Evolutionary conservation across 2,888 invertebrate species (phyloP), one percentile per base, ranked within the genome.

Genomic region (Odontocolon sp.): DNA sequence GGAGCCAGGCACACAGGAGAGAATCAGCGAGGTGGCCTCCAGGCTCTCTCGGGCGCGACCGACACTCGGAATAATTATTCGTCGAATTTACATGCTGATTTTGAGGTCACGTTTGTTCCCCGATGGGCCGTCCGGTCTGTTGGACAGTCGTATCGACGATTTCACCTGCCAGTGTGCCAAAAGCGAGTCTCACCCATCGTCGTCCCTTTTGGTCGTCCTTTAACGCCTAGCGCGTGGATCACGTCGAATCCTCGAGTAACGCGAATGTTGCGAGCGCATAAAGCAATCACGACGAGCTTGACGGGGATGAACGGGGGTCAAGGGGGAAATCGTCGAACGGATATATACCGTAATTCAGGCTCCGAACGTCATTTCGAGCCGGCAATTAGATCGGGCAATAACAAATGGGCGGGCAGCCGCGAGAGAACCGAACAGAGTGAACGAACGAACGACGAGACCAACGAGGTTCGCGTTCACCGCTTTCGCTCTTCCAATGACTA

Each of bases 31-130:
- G 69, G 67, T 56, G 71, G 74, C 50, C 74, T 73, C 69, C 47
- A 66, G 77, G 72, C 61, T 64, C 77, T 80, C 59, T 45, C 57
- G 64, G 68, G 74, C 80, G 80, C 79, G 81, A 82, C 84, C 80
- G 83, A 80, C 87, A 85, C 84, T 83, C 84, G 83, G 87, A 88
- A 89, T 88, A 88, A 89, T 89, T 88, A 87, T 87, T 86, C 87
- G 79, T 57, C 77, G 81, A 87, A 88, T 89, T 87, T 88, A 87
- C 88, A 89, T 89, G 83, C 84, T 87, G 86, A 89, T 89, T 89
- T 88, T 85, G 88, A 86, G 89, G 87, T 87, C 86, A 82, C 84
- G 85, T 84, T 87, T 83, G 77, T 82, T 80, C 81, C 78, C 79
- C 75, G 79, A 67, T 81, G 82, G 69, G 61, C 33, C 76, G 61